phyloP scores from a whole-genome alignment of 2,113 vertebrate species.

The Sinocyclocheilus anophthalmus region DNA sequence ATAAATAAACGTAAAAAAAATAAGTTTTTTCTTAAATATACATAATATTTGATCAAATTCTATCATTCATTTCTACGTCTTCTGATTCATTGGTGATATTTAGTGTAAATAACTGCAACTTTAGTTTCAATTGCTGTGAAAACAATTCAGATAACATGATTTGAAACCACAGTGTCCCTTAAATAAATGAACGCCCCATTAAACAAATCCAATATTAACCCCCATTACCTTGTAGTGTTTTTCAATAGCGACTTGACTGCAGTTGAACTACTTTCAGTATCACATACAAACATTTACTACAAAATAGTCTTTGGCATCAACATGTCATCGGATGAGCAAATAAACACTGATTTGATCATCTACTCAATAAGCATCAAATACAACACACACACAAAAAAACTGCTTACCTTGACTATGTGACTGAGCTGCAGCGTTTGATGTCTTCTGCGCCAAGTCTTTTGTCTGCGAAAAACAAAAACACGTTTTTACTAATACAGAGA shows the following conservation, averaged over 20 bases:
- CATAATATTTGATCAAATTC: background rate
- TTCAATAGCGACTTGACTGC: background rate
- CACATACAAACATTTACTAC: background rate
- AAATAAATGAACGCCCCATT: background rate
- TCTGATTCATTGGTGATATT: background rate
- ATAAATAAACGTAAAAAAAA: background rate
- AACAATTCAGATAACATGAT: too few species aligned
- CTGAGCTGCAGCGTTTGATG: conserved; percentile 1
- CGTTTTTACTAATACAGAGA: background rate
- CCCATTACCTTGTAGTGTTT: background rate
- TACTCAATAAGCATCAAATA: background rate
- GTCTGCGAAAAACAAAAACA: conserved; percentile 59
- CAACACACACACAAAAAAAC: background rate
- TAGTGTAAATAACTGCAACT: background rate
- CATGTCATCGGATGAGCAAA: background rate
- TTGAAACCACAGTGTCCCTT: background rate
- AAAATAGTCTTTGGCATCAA: background rate
- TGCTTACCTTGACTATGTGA: conserved; percentile 38
- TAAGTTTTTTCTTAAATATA: background rate
- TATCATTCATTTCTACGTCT: background rate
- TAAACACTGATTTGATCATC: background rate
- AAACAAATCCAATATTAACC: background rate
- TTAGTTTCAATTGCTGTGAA: too few species aligned
- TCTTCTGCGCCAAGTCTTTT: conserved; percentile 64
- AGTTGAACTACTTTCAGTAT: background rate